phyloP scores from a whole-genome alignment of 64 coral and sea anemone species.

The Anthopleura sola region DNA sequence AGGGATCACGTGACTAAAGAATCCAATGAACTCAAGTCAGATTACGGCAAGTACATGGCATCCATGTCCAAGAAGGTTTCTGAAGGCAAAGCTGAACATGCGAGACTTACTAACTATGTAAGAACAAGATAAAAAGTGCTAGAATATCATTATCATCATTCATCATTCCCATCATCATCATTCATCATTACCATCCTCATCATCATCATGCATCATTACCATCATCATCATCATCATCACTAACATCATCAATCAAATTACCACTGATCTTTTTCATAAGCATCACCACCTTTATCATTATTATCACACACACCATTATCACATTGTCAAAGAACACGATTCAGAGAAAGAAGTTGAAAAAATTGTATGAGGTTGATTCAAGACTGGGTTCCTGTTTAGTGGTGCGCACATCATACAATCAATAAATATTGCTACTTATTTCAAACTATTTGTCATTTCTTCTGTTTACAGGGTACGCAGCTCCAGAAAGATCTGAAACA shows the following conservation, averaged over 20 bases:
- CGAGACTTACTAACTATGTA: slow-evolving; percentile 68
- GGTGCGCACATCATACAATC: too few relatives aligned
- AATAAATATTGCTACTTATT: neutral
- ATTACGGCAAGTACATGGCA: slow-evolving; percentile 86
- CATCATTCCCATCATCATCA: neutral
- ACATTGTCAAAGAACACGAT: too few relatives aligned
- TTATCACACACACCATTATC: too few relatives aligned
- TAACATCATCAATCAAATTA: too few relatives aligned
- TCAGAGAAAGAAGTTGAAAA: too few relatives aligned
- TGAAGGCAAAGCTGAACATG: slow-evolving; percentile 78
- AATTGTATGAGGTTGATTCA: too few relatives aligned
- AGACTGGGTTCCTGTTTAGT: too few relatives aligned
- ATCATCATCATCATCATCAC: too few relatives aligned
- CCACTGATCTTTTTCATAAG: too few relatives aligned
- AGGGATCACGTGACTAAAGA: slow-evolving; percentile 84
- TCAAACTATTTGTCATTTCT: neutral
- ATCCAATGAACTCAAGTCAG: slow-evolving; percentile 78
- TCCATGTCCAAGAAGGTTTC: slow-evolving; percentile 84
- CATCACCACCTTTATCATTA: too few relatives aligned
- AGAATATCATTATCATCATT: neutral
- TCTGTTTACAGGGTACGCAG: slow-evolving; percentile 63
- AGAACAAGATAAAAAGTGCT: slow-evolving; percentile 5
- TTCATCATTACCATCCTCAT: neutral
- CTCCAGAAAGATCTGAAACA: slow-evolving; percentile 83
- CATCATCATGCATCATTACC: too few relatives aligned